These are phyloP conservation scores for Drosophila cognata DNA, from an alignment of 2,888 invertebrate genomes.

Conservation along the genomic window DNA sequence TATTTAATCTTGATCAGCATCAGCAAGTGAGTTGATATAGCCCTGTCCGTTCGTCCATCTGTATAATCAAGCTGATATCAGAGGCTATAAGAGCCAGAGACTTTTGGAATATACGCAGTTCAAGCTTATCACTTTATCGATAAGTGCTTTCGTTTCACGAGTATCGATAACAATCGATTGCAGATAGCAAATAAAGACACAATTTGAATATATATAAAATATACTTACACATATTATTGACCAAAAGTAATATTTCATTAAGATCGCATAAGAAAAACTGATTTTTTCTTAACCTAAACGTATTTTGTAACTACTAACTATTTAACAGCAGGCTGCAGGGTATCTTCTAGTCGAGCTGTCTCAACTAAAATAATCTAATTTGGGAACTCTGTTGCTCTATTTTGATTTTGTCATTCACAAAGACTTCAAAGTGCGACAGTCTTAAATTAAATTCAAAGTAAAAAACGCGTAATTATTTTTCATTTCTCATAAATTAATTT, in stretches of 20 bases:
- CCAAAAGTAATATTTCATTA: background rate
- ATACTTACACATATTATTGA: background rate
- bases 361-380: background rate
- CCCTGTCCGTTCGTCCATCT: background rate
- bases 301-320: background rate
- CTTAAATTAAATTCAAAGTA: background rate
- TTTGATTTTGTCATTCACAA: background rate
- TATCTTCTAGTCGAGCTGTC: background rate
- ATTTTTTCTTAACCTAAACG: background rate
- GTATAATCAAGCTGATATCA: background rate
- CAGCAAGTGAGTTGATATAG: background rate
- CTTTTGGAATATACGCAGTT: background rate
- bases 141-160: background rate
- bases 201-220: background rate
- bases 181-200: background rate
- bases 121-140: background rate
- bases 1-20: background rate
- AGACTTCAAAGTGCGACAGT: background rate
- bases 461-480: background rate
- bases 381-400: background rate
- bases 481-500: constrained; percentile 70
- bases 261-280: background rate
- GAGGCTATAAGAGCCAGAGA: background rate
- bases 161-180: background rate
- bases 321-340: background rate